A percentile compares a stretch with the other conserved stretches of the same genome.
These are phyloP conservation scores for Molossus alvarezi DNA, from an alignment of 2,797 vertebrate genomes.

Conservation along the genomic window DNA sequence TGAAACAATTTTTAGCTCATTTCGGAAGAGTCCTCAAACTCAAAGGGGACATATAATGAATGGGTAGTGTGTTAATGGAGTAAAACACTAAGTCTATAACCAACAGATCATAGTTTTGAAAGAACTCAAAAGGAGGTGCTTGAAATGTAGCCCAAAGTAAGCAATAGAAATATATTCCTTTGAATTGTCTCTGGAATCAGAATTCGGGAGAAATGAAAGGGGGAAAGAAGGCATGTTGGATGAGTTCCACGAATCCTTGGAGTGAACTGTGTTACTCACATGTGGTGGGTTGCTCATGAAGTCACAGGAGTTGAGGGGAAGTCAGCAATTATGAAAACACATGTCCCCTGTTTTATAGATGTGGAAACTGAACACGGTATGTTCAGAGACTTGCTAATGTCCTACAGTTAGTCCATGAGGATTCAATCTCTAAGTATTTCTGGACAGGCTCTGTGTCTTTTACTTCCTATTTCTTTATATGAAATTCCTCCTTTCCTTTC, in stretches of 20 bases:
- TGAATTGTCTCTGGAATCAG: slow-evolving; percentile 39
- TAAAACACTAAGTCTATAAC: background rate
- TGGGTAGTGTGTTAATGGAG: background rate
- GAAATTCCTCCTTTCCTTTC: slow-evolving; percentile 21
- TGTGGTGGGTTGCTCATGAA: background rate
- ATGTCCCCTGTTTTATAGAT: background rate
- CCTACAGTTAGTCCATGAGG: background rate
- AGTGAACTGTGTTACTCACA: background rate
- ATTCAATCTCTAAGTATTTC: background rate
- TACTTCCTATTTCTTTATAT: background rate
- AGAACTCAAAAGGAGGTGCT: slow-evolving; percentile 50
- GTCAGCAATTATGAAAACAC: background rate
- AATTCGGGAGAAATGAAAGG: background rate
- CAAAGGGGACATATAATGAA: slow-evolving; percentile 38
- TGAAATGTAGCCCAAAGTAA: slow-evolving; percentile 50
- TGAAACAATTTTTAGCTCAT: background rate
- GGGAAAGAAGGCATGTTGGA: background rate
- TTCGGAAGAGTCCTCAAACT: slow-evolving; percentile 42
- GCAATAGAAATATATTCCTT: background rate
- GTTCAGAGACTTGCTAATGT: background rate
- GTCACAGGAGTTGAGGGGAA: background rate
- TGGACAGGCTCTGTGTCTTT: background rate
- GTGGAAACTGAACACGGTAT: background rate
- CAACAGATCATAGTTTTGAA: slow-evolving; percentile 63
- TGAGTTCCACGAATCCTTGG: background rate